A percentile compares a stretch with the other conserved stretches of the same genome.
These are phyloP conservation scores for Hedychridium roseum DNA, from an alignment of 2,888 invertebrate species.

Conservation along the genomic window DNA sequence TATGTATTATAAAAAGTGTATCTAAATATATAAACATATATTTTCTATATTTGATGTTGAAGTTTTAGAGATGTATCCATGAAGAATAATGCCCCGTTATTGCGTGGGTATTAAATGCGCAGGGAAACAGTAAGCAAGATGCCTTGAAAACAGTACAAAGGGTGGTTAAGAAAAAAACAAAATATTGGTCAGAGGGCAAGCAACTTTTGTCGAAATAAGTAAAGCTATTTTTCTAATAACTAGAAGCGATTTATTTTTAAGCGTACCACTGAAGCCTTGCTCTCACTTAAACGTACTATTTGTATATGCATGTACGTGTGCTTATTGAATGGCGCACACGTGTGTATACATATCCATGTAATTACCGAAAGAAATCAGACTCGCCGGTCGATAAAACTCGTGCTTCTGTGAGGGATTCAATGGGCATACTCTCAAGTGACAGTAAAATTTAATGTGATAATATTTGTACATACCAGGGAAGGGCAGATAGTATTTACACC, in stretches of 20 bases:
- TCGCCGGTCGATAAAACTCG: constrained; percentile 52
- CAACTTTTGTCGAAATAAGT: constrained; percentile 63
- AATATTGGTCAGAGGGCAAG: constrained; percentile 62
- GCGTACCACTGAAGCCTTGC: constrained; percentile 63
- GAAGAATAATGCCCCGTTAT: constrained; percentile 35
- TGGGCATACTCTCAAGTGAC: constrained; percentile 59
- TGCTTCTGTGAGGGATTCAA: constrained; percentile 62
- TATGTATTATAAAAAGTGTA: constrained; percentile 56
- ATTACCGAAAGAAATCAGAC: constrained; percentile 31
- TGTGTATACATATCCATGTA: too few relatives aligned
- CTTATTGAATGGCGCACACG: too few relatives aligned
- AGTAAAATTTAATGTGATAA: constrained; percentile 45
- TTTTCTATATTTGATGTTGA: constrained; percentile 64
- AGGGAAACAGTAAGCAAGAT: constrained; percentile 64
- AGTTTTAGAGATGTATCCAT: constrained; percentile 62
- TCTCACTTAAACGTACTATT: constrained; percentile 55
- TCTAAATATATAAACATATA: constrained; percentile 60
- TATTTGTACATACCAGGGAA: too few relatives aligned
- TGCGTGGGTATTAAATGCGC: constrained; percentile 49
- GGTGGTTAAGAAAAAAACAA: constrained; percentile 53
- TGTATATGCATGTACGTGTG: too few relatives aligned
- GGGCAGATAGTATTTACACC: too few relatives aligned
- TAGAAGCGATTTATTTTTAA: constrained; percentile 60
- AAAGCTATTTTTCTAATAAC: constrained; percentile 62
- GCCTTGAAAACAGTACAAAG: constrained; percentile 66